Base-by-base conservation (phyloP, 2,797 vertebrate species). In the Schizothorax lantsangensis region DNA sequence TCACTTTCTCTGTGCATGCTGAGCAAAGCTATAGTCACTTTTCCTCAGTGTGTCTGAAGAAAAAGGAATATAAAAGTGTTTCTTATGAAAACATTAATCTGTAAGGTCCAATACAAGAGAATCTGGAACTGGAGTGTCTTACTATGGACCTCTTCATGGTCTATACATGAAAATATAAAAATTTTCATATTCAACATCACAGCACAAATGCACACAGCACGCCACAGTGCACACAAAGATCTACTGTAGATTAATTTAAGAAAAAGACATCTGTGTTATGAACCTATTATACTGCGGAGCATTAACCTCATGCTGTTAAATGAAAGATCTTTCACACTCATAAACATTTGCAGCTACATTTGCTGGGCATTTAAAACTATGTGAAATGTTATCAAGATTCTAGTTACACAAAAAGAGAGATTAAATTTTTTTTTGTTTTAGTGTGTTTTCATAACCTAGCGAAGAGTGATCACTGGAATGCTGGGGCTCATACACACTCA, bases 211-310 rank as follows among this genome's bases (percentile, higher is more conserved):
- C 80, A 69, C 43, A 52, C 64, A 79, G 75, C 84, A 79, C 2
- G n/a, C 74, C 43, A 45, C 26, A 79, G 49, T 79, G 62, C 75
- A 85, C 75, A 79, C 75, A 85, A 85, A 85, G 49, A 78, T 84
- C 74, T 84, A 40, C 49, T 78, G 62, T 54, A 68, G 83, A 84
- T 84, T 75, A 38, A 84, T 78, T 84, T 84, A 84, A 68, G 59
- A 78, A 78, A 84, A 78, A 79, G 75, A 79, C 84, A 85, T 85
- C 84, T 85, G 84, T 85, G 84, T 85, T 85, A 85, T 85, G 84
- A 85, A 85, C 38, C 84, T 79, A 85, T 79, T 85, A 85, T 72
- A 79, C 47, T 57, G 75, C 4, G 84, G 64, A 72, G 68, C 84
- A 85, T 85, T 85, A 85, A 79, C 84, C 84, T 79, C 84, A 85